Base-by-base conservation (phyloP, 1,140 invertebrate genomes). In the Lethrus apterus region DNA sequence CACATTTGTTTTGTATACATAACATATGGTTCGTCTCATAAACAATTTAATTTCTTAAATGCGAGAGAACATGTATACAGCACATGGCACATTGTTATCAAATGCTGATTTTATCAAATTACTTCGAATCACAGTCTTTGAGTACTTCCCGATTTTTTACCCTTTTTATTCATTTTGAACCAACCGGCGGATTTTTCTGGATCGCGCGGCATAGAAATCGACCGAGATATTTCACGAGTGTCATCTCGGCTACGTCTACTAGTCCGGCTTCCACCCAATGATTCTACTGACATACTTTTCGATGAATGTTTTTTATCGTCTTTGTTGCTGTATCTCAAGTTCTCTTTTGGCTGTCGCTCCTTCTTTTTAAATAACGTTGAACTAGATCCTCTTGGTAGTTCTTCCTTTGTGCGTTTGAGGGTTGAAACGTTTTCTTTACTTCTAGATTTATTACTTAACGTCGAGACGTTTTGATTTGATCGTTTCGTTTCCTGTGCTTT, bases 121-220 rank as follows among this genome's bases (percentile, higher is more conserved):
- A n/a, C n/a, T 44, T n/a, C 9, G 14, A 32, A 55, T 59, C 53
- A 59, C 49, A 62, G 48, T 51, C 53, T 48, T 30, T 59, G 52
- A 11, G 46, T 41, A 35, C 50, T 59, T n/a, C 13, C 63, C 11
- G 70, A 74, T 55, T 78, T 78, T 53, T 79, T 79, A 64, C 71
- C 78, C 60, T 76, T 76, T 50, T 70, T 75, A 0, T 65, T 65
- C 51, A 78, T 65, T 61, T 79, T 83, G 56, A 83, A 83, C 81
- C 81, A 83, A 45, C 80, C 80, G 20, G 81, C 78, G 43, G 77
- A 77, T 55, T 82, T 81, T 59, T 76, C 78, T 42, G 75, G 72
- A 56, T 82, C 78, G 51, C 79, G 77, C 46, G 80, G 79, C 70
- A 83, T 80, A 1, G 81, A 82, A 21, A 79, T 74, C 0, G 81